Percentiles rank a stretch among this genome's conserved stretches.
These are phyloP conservation scores for Labeo catla DNA, from an alignment of 2,113 vertebrate species.

Conservation along the genomic window DNA sequence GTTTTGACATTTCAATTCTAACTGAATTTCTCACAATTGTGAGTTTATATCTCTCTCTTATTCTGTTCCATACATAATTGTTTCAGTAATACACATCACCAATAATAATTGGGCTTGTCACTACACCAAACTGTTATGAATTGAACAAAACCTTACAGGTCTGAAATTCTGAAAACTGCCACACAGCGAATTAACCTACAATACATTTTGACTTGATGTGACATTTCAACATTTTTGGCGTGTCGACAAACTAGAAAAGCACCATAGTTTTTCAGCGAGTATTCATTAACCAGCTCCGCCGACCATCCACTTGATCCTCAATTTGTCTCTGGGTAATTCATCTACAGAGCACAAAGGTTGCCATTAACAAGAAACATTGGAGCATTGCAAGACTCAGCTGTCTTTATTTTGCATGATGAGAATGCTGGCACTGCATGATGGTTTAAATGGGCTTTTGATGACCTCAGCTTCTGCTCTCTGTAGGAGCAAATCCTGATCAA, in stretches of 20 bases:
- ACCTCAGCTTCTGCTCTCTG: conserved; percentile 68
- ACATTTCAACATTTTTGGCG: background rate
- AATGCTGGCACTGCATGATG: conserved; percentile 49
- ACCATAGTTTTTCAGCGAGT: conserved; percentile 11
- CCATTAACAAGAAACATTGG: conserved; percentile 52
- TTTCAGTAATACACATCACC: background rate
- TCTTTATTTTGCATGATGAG: conserved; percentile 34
- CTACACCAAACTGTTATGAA: background rate
- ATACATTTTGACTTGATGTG: background rate
- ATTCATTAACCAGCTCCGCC: conserved; percentile 63
- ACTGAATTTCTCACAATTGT: too few relatives aligned
- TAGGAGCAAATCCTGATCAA: conserved; percentile 51
- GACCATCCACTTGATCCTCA: conserved; percentile 47
- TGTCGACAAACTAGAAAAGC: background rate
- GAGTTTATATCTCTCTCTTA: too few relatives aligned
- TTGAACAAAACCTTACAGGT: background rate
- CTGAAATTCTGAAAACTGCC: background rate
- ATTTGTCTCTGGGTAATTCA: conserved; percentile 60
- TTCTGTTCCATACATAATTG: too few relatives aligned
- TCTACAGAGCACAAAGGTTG: conserved; percentile 48
- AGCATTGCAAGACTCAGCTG: conserved; percentile 39
- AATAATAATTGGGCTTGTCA: background rate
- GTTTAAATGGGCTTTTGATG: conserved; percentile 69
- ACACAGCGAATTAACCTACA: background rate
- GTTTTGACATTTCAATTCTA: too few relatives aligned